Evolutionary conservation across 2,797 vertebrate species (phyloP).

Genomic region (Enteromius thamalakanensis): DNA sequence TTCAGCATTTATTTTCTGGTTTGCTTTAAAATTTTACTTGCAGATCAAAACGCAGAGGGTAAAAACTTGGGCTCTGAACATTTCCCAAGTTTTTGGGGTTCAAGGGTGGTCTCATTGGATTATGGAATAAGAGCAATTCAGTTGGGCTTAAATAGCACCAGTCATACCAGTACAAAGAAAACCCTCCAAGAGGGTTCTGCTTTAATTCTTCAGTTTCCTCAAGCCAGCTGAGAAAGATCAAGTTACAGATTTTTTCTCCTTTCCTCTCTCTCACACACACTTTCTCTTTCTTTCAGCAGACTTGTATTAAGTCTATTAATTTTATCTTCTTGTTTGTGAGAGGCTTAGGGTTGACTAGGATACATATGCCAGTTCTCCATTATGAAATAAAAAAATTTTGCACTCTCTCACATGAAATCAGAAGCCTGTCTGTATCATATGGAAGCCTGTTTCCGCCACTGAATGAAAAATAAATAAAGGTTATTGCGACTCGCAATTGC

Average conservation of each 20-base stretch:
- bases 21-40: conserved; percentile 16
- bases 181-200: conserved; percentile 19
- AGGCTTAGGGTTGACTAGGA: background rate
- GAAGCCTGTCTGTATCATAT: background rate
- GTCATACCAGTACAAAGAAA: conserved; percentile 44
- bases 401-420: background rate
- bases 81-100: conserved; percentile 21
- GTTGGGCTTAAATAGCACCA: conserved; percentile 43
- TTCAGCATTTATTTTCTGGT: conserved; percentile 33
- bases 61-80: conserved; percentile 31
- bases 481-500: too few relatives aligned
- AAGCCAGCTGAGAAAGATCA: conserved; percentile 33
- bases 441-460: too few relatives aligned
- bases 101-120: conserved; percentile 40
- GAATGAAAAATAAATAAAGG: too few relatives aligned
- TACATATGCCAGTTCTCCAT: background rate
- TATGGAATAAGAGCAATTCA: conserved; percentile 30
- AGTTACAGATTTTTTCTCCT: conserved; percentile 29
- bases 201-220: conserved; percentile 42
- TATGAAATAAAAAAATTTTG: background rate
- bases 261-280: background rate
- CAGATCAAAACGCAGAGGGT: conserved; percentile 22
- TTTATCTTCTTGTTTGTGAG: background rate
- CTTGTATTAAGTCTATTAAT: background rate
- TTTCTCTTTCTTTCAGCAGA: conserved; percentile 17